Percentiles rank a stretch among this genome's conserved stretches.
phyloP scores from a whole-genome alignment of 2,113 vertebrate species.

The Embiotoca jacksoni region DNA sequence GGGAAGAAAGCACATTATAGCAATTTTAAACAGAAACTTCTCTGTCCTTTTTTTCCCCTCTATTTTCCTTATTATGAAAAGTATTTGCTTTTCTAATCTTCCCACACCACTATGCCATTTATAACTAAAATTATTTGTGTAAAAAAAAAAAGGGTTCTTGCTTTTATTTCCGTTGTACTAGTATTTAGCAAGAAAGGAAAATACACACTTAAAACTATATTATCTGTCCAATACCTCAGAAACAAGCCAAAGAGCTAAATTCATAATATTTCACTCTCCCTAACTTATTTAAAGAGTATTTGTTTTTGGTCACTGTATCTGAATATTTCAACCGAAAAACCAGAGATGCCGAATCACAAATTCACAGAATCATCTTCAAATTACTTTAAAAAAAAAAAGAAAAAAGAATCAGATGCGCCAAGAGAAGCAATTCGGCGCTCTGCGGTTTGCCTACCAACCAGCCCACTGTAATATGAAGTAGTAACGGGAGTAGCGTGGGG shows the following conservation, averaged over 20 bases:
- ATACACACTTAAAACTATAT: not conserved
- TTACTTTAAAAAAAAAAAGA: not conserved
- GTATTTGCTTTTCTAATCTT: not conserved
- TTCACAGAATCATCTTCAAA: not conserved
- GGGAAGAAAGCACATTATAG: not conserved
- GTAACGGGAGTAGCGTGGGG: conserved; percentile 51
- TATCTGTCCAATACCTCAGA: not conserved
- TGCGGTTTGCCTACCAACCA: conserved; percentile 34
- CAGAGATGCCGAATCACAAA: not conserved
- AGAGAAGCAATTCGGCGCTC: not conserved
- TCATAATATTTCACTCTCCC: too few species aligned
- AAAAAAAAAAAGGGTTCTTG: too few species aligned
- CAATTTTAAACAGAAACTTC: not conserved
- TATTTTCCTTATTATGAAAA: not conserved
- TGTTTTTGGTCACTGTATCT: not conserved
- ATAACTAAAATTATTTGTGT: not conserved
- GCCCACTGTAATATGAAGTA: conserved; percentile 64
- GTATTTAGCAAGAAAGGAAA: too few species aligned
- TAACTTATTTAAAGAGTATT: too few species aligned
- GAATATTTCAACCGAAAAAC: not conserved
- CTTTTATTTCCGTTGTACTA: too few species aligned
- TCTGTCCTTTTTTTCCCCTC: not conserved
- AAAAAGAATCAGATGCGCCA: not conserved
- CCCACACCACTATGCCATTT: not conserved
- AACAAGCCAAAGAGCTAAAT: too few species aligned